Evolutionary conservation across 2,113 vertebrate species (phyloP).

Genomic region (Ochotona curzoniae): DNA sequence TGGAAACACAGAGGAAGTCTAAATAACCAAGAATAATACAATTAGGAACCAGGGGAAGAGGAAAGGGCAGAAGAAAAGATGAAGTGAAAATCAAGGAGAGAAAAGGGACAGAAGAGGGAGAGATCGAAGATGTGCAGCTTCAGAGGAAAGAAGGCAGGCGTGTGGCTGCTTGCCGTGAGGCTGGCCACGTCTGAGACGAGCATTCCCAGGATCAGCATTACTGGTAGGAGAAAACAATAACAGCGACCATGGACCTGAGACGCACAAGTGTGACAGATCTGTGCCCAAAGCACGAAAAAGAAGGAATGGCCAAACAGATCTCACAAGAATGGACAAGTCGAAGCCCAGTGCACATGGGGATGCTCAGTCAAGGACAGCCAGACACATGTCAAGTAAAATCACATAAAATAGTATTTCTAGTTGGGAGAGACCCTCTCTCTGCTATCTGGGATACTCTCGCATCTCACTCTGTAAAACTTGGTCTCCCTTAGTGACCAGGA

Average conservation of each 20-base stretch:
- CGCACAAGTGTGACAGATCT: not conserved
- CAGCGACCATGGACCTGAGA: no score
- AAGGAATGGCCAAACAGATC: not conserved
- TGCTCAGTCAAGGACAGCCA: not conserved
- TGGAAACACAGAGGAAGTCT: not conserved
- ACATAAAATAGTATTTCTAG: not conserved
- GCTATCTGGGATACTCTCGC: rapidly evolving
- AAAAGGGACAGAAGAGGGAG: not conserved
- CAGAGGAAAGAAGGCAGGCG: not conserved
- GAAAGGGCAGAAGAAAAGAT: not conserved
- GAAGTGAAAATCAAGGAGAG: not conserved
- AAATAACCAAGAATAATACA: not conserved
- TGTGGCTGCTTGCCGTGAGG: not conserved
- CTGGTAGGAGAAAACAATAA: not conserved
- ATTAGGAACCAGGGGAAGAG: not conserved
- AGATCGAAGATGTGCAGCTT: no score
- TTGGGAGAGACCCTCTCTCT: no score
- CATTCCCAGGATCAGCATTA: not conserved
- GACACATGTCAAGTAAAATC: not conserved
- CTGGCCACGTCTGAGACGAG: not conserved
- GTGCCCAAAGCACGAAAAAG: not conserved
- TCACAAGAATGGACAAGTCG: not conserved
- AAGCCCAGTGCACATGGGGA: not conserved
- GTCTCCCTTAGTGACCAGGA: not conserved
- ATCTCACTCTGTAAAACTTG: not conserved